Evolutionary conservation across 2,888 invertebrate species (phyloP), one percentile per base, ranked within the genome.

Genomic region (Autographa gamma): DNA sequence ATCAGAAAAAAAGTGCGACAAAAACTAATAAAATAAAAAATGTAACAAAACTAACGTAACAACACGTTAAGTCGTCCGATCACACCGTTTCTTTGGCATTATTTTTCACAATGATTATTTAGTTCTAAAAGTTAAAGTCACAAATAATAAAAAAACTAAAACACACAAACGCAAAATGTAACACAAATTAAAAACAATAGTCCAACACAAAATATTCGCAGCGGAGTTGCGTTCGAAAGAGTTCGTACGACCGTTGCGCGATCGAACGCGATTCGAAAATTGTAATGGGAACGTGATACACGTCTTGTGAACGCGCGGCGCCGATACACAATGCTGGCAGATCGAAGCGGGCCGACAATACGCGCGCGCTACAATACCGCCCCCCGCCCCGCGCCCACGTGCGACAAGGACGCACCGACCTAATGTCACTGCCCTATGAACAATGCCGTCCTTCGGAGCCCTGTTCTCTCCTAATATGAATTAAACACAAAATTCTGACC

Each of bases 391-490:
- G 85, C 90, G 84, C 87, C 77, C 91, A 90, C 91, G 93, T 89
- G 93, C 91, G 95, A 95, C 93, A 95, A 92, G 95, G 95, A 95
- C 94, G 93, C 94, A 93, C 93, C 92, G 91, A 93, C 88, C 93
- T 92, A 93, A 94, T 95, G 95, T 95, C 95, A 95, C 93, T 95
- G 95, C 94, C 95, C 95, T 94, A 91, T 88, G 85, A 94, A 95
- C 95, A 95, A 95, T 95, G 93, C 93, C 92, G 86, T 92, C 92
- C 92, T 93, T 90, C 90, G 84, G 85, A 83, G 87, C 86, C 85
- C 84, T 79, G 83, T 83, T 73, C 84, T 74, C 76, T 54, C 52
- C 66, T 72, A 87, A 87, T 83, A 79, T 91, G 86, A 92, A 92
- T 90, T 81, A 81, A 91, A 91, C 87, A 48, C 76, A 25, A 64